Conservation (phyloP, 2,888 invertebrate species). For the Troides oblongomaculatus region DNA sequence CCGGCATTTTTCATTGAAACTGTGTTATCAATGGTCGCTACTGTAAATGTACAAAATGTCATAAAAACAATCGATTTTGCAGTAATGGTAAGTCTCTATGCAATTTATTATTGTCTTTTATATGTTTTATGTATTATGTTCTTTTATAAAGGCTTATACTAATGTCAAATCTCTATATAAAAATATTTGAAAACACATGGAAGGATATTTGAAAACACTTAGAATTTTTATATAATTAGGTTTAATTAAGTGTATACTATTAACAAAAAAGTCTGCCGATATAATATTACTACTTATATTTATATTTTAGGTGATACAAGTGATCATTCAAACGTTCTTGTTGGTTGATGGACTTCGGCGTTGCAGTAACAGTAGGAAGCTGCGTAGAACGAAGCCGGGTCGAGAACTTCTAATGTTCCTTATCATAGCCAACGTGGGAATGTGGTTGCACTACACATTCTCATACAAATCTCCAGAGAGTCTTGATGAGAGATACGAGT, state of each 20-base stretch:
- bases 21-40: constrained; percentile 84
- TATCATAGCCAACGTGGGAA: constrained; percentile 86
- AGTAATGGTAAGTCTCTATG: constrained; percentile 72
- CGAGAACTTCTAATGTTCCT: constrained; percentile 88
- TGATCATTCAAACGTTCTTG: constrained; percentile 86
- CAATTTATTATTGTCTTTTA: too few species aligned
- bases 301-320: constrained; percentile 82
- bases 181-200: too few species aligned
- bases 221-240: too few species aligned
- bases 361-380: constrained; percentile 83
- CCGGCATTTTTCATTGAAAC: constrained; percentile 87
- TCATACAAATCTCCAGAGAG: constrained; percentile 76
- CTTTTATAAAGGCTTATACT: too few species aligned
- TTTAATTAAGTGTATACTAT: too few species aligned
- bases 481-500: constrained; percentile 80
- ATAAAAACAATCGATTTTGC: constrained; percentile 75
- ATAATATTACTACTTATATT: too few species aligned
- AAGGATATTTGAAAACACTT: too few species aligned
- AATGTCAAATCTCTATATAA: too few species aligned
- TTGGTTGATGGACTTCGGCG: constrained; percentile 87
- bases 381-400: constrained; percentile 85
- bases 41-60: constrained; percentile 74
- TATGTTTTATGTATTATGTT: too few species aligned
- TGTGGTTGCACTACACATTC: constrained; percentile 89
- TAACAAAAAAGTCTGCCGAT: too few species aligned